Base-by-base conservation (phyloP, 2,888 invertebrate genomes). In the Timandra comae region DNA sequence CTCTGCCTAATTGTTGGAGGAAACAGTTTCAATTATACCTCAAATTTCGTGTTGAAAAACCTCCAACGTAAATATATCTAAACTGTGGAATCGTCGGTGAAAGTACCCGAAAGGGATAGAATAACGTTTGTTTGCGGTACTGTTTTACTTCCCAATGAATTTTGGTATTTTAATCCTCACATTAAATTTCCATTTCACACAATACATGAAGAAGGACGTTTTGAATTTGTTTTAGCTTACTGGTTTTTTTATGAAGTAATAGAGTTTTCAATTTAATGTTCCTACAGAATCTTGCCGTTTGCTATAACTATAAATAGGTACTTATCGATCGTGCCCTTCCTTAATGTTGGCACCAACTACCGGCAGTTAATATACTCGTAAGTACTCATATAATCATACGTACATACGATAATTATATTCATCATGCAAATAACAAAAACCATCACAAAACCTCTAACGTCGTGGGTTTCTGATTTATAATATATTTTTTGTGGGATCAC, bases 1-100 rank as follows among this genome's bases (percentile, higher is more conserved):
- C 38, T 57, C 64, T 64, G 70, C 54, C 53, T 71, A 68, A 76
- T 73, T 72, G 68, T 69, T 60, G 57, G 57, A 65, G 58, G 62
- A 63, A 70, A 68, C 63, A 52, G 56, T 64, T 73, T 69, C 66
- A 71, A 70, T 72, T 69, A 69, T 54, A 56, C 48, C 44, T 52
- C 39, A 41, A 54, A 55, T 50, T 56, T 46, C 33, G 50, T 52
- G 50, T 57, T 62, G 50, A 50, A 57, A 63, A 61, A 57, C 52
- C 51, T 56, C 55, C 43, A 49, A 43, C 41, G 43, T 43, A 46
- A 16, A 16, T 16, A 16, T 16, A 6, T 46, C 53, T 57, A 55
- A 63, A 61, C 63, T 63, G 52, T 47, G 45, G 48, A 55, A 56
- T 51, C 50, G 49, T 52, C 49, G 46, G 48, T 41, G 48, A 39